Evolutionary conservation across 2,888 invertebrate species (phyloP).

Genomic region (Drosophila villosipedis): DNA sequence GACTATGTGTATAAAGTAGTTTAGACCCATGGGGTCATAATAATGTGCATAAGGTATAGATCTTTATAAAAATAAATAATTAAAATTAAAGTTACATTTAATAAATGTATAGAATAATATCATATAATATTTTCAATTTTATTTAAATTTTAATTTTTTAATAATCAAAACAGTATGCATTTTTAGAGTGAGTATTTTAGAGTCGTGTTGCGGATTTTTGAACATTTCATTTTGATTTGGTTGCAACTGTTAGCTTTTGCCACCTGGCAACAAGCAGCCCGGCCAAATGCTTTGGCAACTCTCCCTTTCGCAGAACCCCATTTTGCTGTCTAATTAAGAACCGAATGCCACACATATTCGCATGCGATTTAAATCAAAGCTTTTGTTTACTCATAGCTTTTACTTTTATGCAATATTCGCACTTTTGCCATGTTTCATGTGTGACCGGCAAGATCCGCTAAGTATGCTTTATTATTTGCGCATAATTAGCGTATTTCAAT

Average conservation of each 20-base stretch:
- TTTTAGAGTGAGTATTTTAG: not conserved
- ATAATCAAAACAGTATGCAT: not conserved
- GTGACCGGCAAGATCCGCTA: constrained; percentile 33
- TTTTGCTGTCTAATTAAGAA: constrained; percentile 58
- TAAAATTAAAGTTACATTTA: not conserved
- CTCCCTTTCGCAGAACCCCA: constrained; percentile 33
- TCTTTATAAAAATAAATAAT: not conserved
- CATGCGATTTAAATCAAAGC: constrained; percentile 26
- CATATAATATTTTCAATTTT: not conserved
- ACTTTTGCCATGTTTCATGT: constrained; percentile 46
- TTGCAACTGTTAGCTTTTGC: constrained; percentile 21
- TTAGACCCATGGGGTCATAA: not conserved
- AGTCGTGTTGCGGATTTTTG: not conserved
- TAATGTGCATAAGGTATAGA: not conserved
- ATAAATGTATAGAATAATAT: not conserved
- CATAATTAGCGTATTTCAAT: constrained; percentile 73
- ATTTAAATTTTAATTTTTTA: not conserved
- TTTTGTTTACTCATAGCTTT: constrained; percentile 46
- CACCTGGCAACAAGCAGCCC: constrained; percentile 30
- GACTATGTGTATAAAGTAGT: not conserved
- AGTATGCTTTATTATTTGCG: constrained; percentile 65
- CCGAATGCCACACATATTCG: constrained; percentile 40
- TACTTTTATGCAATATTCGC: constrained; percentile 55
- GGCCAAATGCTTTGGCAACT: constrained; percentile 34
- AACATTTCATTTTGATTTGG: constrained; percentile 3